These are phyloP conservation scores for Oryzias celebensis DNA, from an alignment of 2,113 vertebrate species.

Conservation along the genomic window DNA sequence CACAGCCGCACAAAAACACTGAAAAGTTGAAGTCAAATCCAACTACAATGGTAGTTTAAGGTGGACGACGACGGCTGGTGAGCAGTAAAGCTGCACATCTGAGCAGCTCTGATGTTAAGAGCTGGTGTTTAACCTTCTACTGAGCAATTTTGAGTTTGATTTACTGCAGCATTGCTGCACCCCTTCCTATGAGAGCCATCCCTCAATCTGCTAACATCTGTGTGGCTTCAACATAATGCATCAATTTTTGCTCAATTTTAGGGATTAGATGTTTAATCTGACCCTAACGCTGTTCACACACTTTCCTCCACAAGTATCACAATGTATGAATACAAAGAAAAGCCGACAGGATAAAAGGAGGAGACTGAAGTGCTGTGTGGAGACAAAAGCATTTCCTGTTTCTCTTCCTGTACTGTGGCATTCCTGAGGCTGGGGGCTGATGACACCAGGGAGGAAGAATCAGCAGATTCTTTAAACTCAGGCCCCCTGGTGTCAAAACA, in stretches of 20 bases:
- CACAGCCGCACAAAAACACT: conserved; percentile 1
- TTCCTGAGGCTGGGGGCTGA: conserved; percentile 58
- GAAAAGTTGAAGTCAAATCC: too few species aligned
- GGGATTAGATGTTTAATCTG: conserved; percentile 19
- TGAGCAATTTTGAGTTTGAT: conserved; percentile 53
- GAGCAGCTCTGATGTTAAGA: conserved; percentile 34
- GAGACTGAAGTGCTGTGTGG: conserved; percentile 40
- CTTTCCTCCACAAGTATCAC: conserved; percentile 6
- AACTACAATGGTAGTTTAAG: background rate
- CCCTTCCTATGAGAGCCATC: conserved; percentile 34
- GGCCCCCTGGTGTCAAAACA: conserved; percentile 55
- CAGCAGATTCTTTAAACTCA: conserved; percentile 59
- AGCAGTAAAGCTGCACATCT: conserved; percentile 6
- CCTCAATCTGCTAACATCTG: conserved; percentile 30
- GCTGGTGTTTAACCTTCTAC: conserved; percentile 28
- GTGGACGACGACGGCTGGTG: conserved; percentile 26
- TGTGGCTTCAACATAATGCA: conserved; percentile 37
- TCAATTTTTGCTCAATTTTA: conserved; percentile 25
- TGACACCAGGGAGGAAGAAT: conserved; percentile 61
- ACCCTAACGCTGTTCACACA: conserved; percentile 42
- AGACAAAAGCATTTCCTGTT: conserved; percentile 73
- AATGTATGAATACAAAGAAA: conserved; percentile 47
- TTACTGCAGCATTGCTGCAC: conserved; percentile 34
- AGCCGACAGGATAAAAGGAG: conserved; percentile 32
- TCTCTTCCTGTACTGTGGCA: conserved; percentile 60